phyloP scores from a whole-genome alignment of 2,888 invertebrate genomes.

The Amblyjoppa fuscipennis region DNA sequence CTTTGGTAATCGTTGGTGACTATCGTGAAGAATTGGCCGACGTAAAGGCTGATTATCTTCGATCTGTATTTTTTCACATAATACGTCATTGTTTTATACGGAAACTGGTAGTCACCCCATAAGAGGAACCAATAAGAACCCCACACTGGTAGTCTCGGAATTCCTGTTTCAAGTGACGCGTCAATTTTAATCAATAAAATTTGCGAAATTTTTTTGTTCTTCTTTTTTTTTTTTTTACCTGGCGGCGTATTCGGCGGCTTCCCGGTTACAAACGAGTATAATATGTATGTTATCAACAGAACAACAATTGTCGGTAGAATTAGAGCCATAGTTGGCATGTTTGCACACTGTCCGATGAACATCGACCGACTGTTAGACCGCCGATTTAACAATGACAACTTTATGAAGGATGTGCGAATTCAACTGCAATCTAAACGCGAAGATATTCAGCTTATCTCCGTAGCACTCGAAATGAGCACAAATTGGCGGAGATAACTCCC shows the following conservation, averaged over 20 bases:
- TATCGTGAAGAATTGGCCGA: conserved; percentile 86
- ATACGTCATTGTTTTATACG: conserved; percentile 86
- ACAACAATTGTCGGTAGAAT: conserved; percentile 48
- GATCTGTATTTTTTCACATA: conserved; percentile 87
- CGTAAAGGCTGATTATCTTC: conserved; percentile 87
- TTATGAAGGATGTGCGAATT: background rate
- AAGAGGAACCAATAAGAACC: conserved; percentile 88
- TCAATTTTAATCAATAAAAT: conserved; percentile 45
- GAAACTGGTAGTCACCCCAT: conserved; percentile 86
- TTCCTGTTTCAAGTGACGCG: conserved; percentile 84
- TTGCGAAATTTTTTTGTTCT: conserved; percentile 55
- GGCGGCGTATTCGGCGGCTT: conserved; percentile 87
- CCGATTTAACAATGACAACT: background rate
- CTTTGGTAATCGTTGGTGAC: conserved; percentile 87
- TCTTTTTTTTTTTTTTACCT: conserved; percentile 83
- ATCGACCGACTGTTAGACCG: background rate
- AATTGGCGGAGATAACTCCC: background rate
- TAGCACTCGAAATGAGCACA: background rate
- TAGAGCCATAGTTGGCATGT: conserved; percentile 50
- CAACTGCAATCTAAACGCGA: background rate
- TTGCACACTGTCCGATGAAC: background rate
- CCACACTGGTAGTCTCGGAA: conserved; percentile 88
- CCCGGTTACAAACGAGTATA: conserved; percentile 69
- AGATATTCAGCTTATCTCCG: background rate
- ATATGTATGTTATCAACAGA: conserved; percentile 64